Evolutionary conservation across 2,113 vertebrate species (phyloP).

Genomic region (Apeltes quadracus): DNA sequence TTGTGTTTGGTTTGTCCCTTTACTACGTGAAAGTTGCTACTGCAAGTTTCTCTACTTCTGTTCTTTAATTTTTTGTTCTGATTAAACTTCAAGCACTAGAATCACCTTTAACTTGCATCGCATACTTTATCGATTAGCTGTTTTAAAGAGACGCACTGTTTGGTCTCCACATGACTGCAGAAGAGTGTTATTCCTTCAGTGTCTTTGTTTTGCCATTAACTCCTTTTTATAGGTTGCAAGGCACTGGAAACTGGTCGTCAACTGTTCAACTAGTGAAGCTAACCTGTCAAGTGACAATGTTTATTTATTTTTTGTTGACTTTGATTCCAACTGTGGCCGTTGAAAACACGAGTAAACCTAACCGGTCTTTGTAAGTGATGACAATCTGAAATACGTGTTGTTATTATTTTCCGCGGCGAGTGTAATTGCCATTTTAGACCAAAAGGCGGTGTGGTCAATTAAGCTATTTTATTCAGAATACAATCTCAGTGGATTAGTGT

Average conservation of each 20-base stretch:
- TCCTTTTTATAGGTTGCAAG: no score
- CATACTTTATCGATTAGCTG: background rate
- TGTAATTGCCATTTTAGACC: no score
- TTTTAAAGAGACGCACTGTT: background rate
- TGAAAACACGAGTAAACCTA: background rate
- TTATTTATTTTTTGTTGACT: background rate
- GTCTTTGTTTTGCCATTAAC: no score
- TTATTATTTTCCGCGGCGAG: no score
- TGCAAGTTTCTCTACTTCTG: constrained; percentile 64
- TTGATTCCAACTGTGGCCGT: background rate
- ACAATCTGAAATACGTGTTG: no score
- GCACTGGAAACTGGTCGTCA: background rate
- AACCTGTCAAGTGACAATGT: background rate
- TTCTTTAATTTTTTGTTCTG: constrained; percentile 38
- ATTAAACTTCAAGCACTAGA: constrained; percentile 71
- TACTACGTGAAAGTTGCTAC: constrained; percentile 40
- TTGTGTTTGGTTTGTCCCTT: constrained; percentile 21
- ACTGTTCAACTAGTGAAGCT: background rate
- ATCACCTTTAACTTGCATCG: constrained; percentile 13
- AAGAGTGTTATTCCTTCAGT: background rate
- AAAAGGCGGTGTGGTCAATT: no score
- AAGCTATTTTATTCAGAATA: background rate
- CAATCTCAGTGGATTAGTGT: background rate
- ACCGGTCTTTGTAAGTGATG: background rate
- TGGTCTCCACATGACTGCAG: background rate